phyloP scores from a whole-genome alignment of 2,113 vertebrate species.

The Penelope pileata region DNA sequence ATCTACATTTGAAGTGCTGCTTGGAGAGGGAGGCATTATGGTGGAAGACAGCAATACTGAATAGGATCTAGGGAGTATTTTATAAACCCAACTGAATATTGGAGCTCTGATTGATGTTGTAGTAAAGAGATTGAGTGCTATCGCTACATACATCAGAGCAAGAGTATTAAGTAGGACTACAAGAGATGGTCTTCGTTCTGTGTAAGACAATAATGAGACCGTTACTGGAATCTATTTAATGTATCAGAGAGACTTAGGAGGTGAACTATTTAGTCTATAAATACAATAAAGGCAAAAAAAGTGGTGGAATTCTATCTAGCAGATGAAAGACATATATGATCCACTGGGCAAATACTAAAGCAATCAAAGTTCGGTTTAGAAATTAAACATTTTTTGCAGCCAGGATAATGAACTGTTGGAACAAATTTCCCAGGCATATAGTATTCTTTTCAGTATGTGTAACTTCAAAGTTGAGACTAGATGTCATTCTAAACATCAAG shows the following conservation, averaged over 20 bases:
- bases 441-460: background rate
- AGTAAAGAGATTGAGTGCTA: background rate
- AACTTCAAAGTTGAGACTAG: background rate
- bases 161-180: background rate
- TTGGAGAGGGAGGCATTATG: rapidly evolving
- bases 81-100: background rate
- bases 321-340: background rate
- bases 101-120: background rate
- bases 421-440: background rate
- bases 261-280: background rate
- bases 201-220: background rate
- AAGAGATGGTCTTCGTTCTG: background rate
- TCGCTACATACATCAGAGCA: background rate
- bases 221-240: background rate
- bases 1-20: background rate
- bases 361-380: background rate
- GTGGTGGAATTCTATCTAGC: background rate
- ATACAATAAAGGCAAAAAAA: background rate
- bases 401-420: background rate
- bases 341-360: background rate
- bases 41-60: background rate
- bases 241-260: background rate
- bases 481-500: background rate
- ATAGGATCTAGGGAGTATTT: background rate
- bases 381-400: background rate